Conservation (phyloP, 2,797 vertebrate genomes). For the Gymnodraco acuticeps region DNA sequence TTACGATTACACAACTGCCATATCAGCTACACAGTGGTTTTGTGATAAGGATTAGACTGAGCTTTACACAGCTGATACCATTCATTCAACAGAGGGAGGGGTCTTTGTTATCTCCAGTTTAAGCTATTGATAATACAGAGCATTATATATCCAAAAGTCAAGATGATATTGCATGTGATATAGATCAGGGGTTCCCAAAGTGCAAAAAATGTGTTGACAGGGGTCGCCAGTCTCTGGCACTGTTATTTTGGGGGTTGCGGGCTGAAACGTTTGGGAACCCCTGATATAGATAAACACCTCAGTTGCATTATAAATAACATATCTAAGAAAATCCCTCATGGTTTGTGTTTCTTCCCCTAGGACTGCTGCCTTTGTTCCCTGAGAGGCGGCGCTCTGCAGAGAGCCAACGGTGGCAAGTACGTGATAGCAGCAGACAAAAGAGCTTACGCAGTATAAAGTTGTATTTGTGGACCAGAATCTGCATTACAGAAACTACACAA, state of each 20-base stretch:
- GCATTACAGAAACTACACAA: not conserved
- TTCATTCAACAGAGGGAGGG: not conserved
- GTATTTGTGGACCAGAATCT: not conserved
- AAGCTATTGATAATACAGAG: not conserved
- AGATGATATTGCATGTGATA: not conserved
- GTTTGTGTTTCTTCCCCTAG: conserved; percentile 73
- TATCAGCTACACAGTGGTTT: not conserved
- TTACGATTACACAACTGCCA: conserved; percentile 6
- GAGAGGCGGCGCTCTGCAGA: conserved; percentile 95
- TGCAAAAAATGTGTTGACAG: too few relatives aligned
- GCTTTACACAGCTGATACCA: not conserved
- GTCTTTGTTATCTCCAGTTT: not conserved
- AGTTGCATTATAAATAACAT: not conserved
- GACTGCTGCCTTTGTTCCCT: conserved; percentile 97
- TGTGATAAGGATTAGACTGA: not conserved
- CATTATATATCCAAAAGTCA: conserved; percentile 8
- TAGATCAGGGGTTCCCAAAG: not conserved
- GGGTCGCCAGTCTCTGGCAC: too few relatives aligned
- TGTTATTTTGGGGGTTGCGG: too few relatives aligned
- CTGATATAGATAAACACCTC: too few relatives aligned
- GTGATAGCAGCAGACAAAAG: conserved; percentile 43
- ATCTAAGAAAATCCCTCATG: not conserved
- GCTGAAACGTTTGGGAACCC: too few relatives aligned
- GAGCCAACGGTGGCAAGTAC: conserved; percentile 96
- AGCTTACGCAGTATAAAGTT: not conserved